Base-by-base conservation (phyloP, 2,113 vertebrate genomes). In the Ophiodon elongatus region DNA sequence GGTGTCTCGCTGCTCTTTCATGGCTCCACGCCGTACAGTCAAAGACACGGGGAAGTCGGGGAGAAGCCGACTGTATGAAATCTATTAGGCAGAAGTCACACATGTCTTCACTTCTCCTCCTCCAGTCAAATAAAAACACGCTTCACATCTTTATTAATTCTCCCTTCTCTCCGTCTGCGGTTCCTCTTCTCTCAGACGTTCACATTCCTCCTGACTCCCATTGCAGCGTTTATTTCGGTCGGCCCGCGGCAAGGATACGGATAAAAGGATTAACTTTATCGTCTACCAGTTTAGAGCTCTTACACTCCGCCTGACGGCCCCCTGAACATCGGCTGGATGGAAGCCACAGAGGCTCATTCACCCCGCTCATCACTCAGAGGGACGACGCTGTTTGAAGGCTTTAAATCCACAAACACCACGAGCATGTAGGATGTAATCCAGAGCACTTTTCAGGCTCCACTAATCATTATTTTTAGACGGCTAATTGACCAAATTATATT, bases 261-360 rank as follows among this genome's bases (percentile, higher is more conserved):
- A 89, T 90, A 90, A 92, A 89, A 84, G 91, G 89, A 88, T 90
- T 92, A 90, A 89, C 82, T 90, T 39, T 88, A 87, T 89, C 86
- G 31, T 87, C 77, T 57, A 64, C 77, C 85, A 88, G 85, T 90
- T 89, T 90, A 85, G 86, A 83, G 80, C 70, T 83, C 84, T 77
- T 87, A 85, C 87, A 90, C 80, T 85, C 85, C 87, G 83, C 85
- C 83, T 87, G 87, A 92, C 78, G 75, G 59, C 83, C 82, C 76
- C 80, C 83, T 84, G 85, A 77, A 89, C 84, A 88, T 90, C 83
- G 76, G 84, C 79, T 77, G 80, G 84, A 90, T 87, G 83, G 82
- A 83, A 87, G 74, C 82, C 70, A 72, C 63, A 66, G 79, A 79
- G 76, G 79, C 78, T 84, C 74, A 76, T 90, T 91, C 82, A 83